A percentile compares a stretch with the other conserved stretches of the same genome.
These are phyloP conservation scores for Epiblema foenella DNA, from an alignment of 2,888 invertebrate species.

Conservation along the genomic window DNA sequence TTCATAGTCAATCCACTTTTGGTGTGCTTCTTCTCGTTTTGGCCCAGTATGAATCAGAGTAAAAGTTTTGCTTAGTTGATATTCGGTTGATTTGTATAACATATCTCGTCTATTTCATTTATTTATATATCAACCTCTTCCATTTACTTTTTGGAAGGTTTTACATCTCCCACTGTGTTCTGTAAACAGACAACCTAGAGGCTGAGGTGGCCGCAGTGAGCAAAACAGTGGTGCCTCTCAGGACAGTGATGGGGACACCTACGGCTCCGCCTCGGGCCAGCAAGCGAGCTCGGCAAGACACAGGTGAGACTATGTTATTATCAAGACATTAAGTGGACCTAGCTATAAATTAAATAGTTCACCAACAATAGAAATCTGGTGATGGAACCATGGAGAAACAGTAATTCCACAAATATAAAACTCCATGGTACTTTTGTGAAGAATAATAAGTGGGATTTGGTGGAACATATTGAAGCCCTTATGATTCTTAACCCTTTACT, in stretches of 20 bases:
- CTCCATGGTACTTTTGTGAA: neutral
- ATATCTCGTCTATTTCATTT: too few species aligned
- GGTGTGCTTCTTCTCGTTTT: too few species aligned
- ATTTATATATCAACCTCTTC: too few species aligned
- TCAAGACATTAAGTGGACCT: neutral
- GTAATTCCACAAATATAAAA: too few species aligned
- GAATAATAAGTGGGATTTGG: too few species aligned
- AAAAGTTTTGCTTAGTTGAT: too few species aligned
- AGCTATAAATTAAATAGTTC: too few species aligned
- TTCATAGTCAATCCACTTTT: too few species aligned
- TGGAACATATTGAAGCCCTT: neutral
- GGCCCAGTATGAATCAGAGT: too few species aligned
- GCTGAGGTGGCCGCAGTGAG: conserved; percentile 69
- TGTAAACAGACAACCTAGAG: conserved; percentile 69
- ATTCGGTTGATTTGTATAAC: neutral
- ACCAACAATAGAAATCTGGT: too few species aligned
- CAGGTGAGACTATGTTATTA: conserved; percentile 57
- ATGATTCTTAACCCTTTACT: neutral
- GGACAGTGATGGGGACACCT: conserved; percentile 66
- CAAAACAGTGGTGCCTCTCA: conserved; percentile 63
- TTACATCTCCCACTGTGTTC: neutral
- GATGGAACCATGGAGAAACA: too few species aligned
- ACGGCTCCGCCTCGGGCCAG: conserved; percentile 57
- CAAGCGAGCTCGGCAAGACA: conserved; percentile 71
- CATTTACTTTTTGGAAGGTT: neutral